A percentile compares a stretch with the other conserved stretches of the same genome.
phyloP scores from a whole-genome alignment of 2,113 vertebrate species.

The Ageneiosus marmoratus region DNA sequence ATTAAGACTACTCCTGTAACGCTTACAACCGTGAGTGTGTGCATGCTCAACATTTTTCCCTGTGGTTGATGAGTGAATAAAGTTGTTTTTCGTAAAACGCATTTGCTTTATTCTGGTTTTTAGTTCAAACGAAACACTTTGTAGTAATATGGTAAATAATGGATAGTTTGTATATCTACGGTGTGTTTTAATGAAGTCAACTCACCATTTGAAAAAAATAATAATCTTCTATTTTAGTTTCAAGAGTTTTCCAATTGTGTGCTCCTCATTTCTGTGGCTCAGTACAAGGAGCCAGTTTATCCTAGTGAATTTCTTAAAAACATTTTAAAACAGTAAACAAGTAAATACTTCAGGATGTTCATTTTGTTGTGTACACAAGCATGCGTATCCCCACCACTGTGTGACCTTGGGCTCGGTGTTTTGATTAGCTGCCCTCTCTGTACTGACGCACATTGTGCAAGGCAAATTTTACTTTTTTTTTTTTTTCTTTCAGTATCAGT shows the following conservation, averaged over 20 bases:
- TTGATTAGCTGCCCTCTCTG: neutral
- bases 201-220: neutral
- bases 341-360: neutral
- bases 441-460: neutral
- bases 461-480: too few species aligned
- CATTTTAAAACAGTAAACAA: neutral
- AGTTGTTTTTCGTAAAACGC: conserved; percentile 16
- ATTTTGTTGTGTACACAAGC: neutral
- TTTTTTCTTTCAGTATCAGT: neutral
- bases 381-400: neutral
- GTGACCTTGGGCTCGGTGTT: neutral
- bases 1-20: neutral
- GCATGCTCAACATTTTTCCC: neutral
- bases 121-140: neutral
- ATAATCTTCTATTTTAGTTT: neutral
- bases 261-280: neutral
- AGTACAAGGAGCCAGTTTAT: neutral
- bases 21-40: neutral
- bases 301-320: neutral
- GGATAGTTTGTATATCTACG: too few species aligned
- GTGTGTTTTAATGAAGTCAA: neutral
- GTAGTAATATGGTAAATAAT: too few species aligned
- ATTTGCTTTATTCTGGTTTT: too few species aligned
- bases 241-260: neutral
- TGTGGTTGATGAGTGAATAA: conserved; percentile 26